These are phyloP conservation scores for Eubasilissa regina DNA, from an alignment of 1,140 invertebrate species.

Conservation along the genomic window DNA sequence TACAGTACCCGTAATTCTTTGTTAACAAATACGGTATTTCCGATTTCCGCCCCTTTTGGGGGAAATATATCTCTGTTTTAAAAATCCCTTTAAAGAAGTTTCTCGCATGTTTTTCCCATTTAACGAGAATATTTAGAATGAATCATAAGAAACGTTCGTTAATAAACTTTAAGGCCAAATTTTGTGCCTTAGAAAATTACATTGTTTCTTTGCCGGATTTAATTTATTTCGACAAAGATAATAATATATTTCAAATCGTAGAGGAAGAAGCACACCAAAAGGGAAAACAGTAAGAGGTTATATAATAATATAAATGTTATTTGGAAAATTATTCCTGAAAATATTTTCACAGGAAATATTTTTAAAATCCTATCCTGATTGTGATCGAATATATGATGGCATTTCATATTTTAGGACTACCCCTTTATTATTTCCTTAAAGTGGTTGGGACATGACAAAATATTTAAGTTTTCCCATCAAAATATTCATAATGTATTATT, in stretches of 20 bases:
- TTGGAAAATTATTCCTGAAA: background rate
- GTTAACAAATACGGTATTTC: slow-evolving; percentile 42
- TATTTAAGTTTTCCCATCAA: too few relatives aligned
- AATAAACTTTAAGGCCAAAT: background rate
- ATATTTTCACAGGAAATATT: background rate
- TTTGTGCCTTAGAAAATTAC: slow-evolving; percentile 43
- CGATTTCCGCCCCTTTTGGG: slow-evolving; percentile 13
- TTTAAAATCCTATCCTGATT: background rate
- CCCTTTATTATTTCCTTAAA: too few relatives aligned
- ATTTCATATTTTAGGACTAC: too few relatives aligned
- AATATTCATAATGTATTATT: too few relatives aligned
- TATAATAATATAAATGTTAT: slow-evolving; percentile 1
- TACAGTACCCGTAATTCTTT: slow-evolving; percentile 34
- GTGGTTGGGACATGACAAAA: too few relatives aligned
- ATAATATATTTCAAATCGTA: slow-evolving; percentile 49
- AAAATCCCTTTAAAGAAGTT: slow-evolving; percentile 11
- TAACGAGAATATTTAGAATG: slow-evolving; percentile 28
- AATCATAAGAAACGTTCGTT: slow-evolving; percentile 23
- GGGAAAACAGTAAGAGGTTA: background rate
- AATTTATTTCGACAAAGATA: slow-evolving; percentile 54
- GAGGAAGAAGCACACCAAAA: slow-evolving; percentile 36
- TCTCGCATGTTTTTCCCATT: background rate
- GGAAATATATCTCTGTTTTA: slow-evolving; percentile 18
- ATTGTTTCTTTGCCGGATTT: slow-evolving; percentile 47
- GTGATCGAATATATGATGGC: too few relatives aligned